A percentile compares a stretch with the other conserved stretches of the same genome.
Evolutionary conservation across 2,113 vertebrate species (phyloP).

Genomic region (Variabilichromis moorii): DNA sequence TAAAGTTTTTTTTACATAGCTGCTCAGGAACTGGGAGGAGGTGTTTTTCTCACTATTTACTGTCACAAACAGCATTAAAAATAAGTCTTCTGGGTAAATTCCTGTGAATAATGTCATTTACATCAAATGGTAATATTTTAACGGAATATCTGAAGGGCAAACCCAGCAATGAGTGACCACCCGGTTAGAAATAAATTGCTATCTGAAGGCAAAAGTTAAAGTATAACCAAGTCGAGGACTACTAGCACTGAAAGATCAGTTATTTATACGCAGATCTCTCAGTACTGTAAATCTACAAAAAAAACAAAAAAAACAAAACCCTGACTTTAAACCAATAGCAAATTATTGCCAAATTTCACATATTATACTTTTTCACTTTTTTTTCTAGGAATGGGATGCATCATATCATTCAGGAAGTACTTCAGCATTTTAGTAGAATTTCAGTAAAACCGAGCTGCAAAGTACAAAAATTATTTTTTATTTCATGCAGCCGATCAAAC

Average conservation of each 20-base stretch:
- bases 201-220: neutral
- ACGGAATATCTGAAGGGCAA: fast-evolving
- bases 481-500: neutral
- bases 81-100: neutral
- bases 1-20: neutral
- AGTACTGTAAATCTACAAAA: neutral
- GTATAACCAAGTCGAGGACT: neutral
- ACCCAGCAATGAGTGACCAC: neutral
- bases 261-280: neutral
- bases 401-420: neutral
- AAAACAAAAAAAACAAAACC: fast-evolving
- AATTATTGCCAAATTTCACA: neutral
- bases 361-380: neutral
- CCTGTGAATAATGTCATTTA: neutral
- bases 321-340: neutral
- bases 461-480: neutral
- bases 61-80: neutral
- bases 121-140: neutral
- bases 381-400: neutral
- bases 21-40: neutral
- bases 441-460: neutral
- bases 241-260: neutral
- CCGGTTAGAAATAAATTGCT: neutral
- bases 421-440: neutral
- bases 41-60: neutral